Evolutionary conservation across 2,888 invertebrate species (phyloP).

Genomic region (Lysandra bellargus): DNA sequence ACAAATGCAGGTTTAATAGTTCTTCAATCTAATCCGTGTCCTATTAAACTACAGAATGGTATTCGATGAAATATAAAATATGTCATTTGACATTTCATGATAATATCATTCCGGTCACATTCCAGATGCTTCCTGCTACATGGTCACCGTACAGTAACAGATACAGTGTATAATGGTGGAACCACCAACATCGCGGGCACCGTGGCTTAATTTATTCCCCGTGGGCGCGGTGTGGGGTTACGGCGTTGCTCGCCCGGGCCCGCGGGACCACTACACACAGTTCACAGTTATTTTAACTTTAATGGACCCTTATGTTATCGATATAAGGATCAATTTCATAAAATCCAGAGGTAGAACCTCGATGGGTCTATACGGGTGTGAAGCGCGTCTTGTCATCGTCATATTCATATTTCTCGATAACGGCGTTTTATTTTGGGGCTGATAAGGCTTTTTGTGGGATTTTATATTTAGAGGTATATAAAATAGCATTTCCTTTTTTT

Average conservation of each 20-base stretch:
- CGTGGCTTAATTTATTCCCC: constrained; percentile 43
- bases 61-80: no score
- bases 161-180: constrained; percentile 32
- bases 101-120: no score
- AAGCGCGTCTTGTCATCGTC: constrained; percentile 11
- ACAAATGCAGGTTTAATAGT: no score
- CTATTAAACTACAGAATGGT: no score
- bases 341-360: neutral
- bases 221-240: constrained; percentile 44
- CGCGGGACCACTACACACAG: neutral
- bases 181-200: constrained; percentile 30
- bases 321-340: neutral
- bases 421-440: neutral
- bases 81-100: no score
- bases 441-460: neutral
- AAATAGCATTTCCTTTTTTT: neutral
- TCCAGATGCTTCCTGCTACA: neutral
- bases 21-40: no score
- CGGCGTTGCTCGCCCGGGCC: constrained; percentile 20
- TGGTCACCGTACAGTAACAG: constrained; percentile 27
- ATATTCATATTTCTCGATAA: constrained; percentile 12
- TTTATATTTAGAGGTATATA: neutral
- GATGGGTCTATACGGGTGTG: neutral
- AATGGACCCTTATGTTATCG: neutral
- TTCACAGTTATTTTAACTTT: neutral